Percentiles rank a stretch among this genome's conserved stretches.
phyloP scores from a whole-genome alignment of 2,888 invertebrate species.

The Pachydiplax longipennis region DNA sequence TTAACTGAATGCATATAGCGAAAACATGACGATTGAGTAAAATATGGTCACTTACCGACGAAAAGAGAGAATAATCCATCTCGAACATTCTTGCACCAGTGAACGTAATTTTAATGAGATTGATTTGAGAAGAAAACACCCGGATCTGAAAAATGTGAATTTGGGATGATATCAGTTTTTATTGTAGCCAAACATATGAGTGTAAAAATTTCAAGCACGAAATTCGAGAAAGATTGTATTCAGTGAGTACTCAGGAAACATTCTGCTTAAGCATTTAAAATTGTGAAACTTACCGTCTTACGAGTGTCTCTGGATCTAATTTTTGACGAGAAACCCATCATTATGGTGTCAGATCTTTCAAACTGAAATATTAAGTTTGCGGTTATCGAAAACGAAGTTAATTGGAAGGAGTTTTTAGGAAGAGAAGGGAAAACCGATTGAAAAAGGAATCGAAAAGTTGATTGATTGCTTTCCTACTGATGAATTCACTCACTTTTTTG shows the following conservation, averaged over 20 bases:
- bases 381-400: no score
- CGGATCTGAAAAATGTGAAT: background rate
- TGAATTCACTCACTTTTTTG: no score
- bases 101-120: background rate
- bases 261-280: background rate
- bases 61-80: constrained; percentile 3
- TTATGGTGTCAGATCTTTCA: background rate
- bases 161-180: background rate
- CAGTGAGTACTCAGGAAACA: no score
- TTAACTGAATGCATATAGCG: no score
- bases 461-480: no score
- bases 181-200: background rate
- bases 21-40: no score
- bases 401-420: no score
- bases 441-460: no score
- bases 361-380: background rate
- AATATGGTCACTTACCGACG: background rate
- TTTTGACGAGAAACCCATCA: background rate
- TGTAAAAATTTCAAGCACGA: no score
- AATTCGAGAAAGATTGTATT: no score
- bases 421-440: no score
- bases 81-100: background rate
- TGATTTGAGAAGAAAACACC: background rate
- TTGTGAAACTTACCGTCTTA: background rate
- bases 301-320: background rate